Evolutionary conservation across 1,140 invertebrate species (phyloP).

Genomic region (Eumaeus atala): DNA sequence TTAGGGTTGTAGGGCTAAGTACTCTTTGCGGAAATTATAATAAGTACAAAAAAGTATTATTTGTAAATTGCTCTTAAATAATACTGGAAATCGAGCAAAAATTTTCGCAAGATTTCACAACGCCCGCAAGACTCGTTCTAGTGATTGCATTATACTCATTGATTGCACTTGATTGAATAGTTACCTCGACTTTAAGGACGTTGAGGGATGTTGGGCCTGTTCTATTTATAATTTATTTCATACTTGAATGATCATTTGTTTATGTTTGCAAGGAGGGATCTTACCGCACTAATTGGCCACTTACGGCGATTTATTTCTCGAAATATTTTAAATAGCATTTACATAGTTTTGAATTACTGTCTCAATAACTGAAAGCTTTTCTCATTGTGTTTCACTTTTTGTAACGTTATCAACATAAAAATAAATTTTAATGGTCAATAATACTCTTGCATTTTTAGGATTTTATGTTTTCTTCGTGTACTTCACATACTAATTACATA

Average conservation of each 20-base stretch:
- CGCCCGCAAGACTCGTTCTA: constrained; percentile 17
- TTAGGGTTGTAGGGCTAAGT: constrained; percentile 34
- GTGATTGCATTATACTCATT: constrained; percentile 45
- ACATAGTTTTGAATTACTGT: too few species aligned
- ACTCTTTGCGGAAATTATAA: constrained; percentile 14
- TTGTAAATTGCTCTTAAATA: constrained; percentile 1
- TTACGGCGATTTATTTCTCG: not conserved
- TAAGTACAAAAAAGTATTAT: constrained; percentile 23
- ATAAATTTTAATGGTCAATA: too few species aligned
- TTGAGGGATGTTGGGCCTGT: constrained; percentile 42
- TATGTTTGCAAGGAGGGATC: not conserved
- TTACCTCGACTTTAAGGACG: constrained; percentile 49
- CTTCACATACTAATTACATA: too few species aligned
- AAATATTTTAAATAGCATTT: too few species aligned
- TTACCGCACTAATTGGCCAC: not conserved
- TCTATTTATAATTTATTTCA: constrained; percentile 53
- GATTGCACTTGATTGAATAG: constrained; percentile 56
- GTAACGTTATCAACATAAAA: too few species aligned
- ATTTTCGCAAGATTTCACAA: constrained; percentile 23
- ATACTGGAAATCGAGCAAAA: not conserved
- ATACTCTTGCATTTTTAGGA: too few species aligned
- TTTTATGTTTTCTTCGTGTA: too few species aligned
- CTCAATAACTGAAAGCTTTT: too few species aligned
- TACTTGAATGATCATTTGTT: constrained; percentile 35
- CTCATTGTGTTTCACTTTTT: too few species aligned